These are phyloP conservation scores for Nyctereutes procyonoides DNA, from an alignment of 2,113 vertebrate genomes.

Conservation along the genomic window DNA sequence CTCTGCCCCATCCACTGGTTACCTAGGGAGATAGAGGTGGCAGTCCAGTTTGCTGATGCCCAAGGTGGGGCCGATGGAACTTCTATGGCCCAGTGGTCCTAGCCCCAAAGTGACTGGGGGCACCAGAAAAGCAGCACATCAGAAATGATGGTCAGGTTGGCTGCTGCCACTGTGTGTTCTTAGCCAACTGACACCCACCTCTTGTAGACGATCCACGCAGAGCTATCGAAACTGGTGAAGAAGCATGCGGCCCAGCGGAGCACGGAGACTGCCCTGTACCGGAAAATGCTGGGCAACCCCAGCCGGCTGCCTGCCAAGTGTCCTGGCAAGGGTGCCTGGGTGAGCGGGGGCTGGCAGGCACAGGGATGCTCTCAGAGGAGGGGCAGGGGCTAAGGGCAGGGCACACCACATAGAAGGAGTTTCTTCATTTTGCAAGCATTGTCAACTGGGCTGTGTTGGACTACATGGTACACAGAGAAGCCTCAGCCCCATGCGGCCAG, in stretches of 20 bases:
- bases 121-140: neutral
- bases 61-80: neutral
- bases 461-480: neutral
- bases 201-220: constrained; percentile 93
- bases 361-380: neutral
- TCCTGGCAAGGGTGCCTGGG: constrained; percentile 92
- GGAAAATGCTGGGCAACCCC: constrained; percentile 95
- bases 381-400: neutral
- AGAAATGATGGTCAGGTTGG: neutral
- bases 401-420: neutral
- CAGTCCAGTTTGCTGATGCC: neutral
- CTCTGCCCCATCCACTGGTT: neutral
- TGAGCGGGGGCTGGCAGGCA: constrained; percentile 67
- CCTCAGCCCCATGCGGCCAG: neutral
- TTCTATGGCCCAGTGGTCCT: neutral
- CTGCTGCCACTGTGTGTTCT: neutral
- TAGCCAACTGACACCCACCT: neutral
- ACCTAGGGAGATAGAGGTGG: neutral
- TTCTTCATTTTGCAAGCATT: neutral
- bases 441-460: neutral
- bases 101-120: neutral
- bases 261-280: constrained; percentile 96
- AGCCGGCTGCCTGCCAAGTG: constrained; percentile 82
- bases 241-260: constrained; percentile 94
- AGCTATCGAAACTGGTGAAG: constrained; percentile 97